Percentiles rank a stretch among this genome's conserved stretches.
phyloP scores from a whole-genome alignment of 1,140 invertebrate genomes.

The Calosoma granatense region DNA sequence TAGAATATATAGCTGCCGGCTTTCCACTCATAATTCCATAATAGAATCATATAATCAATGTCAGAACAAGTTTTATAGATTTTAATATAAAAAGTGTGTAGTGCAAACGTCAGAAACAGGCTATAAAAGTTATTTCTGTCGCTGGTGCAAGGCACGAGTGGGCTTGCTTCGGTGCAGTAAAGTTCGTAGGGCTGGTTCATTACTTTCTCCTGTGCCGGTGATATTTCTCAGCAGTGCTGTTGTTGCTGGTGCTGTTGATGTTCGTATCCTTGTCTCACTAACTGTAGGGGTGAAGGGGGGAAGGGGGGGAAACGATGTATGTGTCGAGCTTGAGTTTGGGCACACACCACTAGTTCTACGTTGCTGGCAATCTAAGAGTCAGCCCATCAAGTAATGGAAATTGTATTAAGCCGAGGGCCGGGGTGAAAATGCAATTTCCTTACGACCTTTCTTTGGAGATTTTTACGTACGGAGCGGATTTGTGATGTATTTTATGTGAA shows the following conservation, averaged over 20 bases:
- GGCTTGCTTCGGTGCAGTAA: background rate
- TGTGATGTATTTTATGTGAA: conserved; percentile 8
- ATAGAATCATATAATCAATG: background rate
- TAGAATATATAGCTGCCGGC: too few relatives aligned
- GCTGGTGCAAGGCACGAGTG: background rate
- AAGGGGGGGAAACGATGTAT: too few relatives aligned
- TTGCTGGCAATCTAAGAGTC: conserved; percentile 7
- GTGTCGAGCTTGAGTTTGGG: background rate
- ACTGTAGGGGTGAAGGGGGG: too few relatives aligned
- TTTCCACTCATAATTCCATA: too few relatives aligned
- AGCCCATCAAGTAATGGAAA: conserved; percentile 8
- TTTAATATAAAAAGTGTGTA: conserved; percentile 4
- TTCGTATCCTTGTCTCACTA: too few relatives aligned
- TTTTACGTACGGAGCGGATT: conserved; percentile 1
- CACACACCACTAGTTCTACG: conserved; percentile 4
- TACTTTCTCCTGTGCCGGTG: conserved; percentile 3
- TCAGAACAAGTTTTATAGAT: conserved; percentile 6
- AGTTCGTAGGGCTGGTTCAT: background rate
- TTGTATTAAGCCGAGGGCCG: background rate
- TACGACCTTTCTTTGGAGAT: conserved; percentile 2
- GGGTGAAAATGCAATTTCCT: background rate
- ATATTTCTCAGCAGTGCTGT: background rate
- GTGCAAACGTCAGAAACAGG: background rate
- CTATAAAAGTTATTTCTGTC: conserved; percentile 9
- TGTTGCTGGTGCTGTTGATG: background rate